Percentiles rank a stretch among this genome's conserved stretches.
Evolutionary conservation across 2,888 invertebrate species (phyloP).

Genomic region (Clistopyga incitator): DNA sequence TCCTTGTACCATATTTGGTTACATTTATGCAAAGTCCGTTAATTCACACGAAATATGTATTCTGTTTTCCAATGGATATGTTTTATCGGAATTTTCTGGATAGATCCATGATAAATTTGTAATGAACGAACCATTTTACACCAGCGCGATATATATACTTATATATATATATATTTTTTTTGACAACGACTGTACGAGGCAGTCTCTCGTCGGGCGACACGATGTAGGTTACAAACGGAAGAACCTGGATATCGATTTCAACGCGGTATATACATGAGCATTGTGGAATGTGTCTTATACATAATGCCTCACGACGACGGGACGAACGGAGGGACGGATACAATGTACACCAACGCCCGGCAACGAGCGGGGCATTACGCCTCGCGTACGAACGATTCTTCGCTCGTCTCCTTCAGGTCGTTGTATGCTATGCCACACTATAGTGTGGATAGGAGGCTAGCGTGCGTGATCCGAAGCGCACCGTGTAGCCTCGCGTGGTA

Average conservation of each 20-base stretch:
- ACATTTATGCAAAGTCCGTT: no score
- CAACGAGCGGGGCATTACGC: conserved; percentile 62
- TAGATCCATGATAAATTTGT: no score
- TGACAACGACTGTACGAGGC: conserved; percentile 72
- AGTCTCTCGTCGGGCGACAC: conserved; percentile 64
- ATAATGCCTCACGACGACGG: conserved; percentile 69
- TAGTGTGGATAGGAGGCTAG: conserved; percentile 7
- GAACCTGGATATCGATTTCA: conserved; percentile 83
- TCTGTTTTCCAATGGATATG: no score
- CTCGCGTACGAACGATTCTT: conserved; percentile 44
- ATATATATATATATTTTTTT: no score
- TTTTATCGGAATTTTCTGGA: no score
- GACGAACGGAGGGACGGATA: conserved; percentile 65
- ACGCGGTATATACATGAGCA: conserved; percentile 77
- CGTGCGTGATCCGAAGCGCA: conserved; percentile 64
- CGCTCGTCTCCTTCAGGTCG: conserved; percentile 51
- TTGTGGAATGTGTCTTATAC: conserved; percentile 82
- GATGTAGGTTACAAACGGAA: conserved; percentile 82
- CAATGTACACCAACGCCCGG: conserved; percentile 59
- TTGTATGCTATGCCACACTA: conserved; percentile 40
- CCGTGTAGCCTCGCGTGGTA: conserved; percentile 52
- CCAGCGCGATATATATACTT: not conserved
- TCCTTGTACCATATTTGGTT: not conserved
- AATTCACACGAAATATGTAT: no score
- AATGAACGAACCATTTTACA: no score